phyloP scores from a whole-genome alignment of 2,888 invertebrate genomes.

The Latrodectus hesperus region DNA sequence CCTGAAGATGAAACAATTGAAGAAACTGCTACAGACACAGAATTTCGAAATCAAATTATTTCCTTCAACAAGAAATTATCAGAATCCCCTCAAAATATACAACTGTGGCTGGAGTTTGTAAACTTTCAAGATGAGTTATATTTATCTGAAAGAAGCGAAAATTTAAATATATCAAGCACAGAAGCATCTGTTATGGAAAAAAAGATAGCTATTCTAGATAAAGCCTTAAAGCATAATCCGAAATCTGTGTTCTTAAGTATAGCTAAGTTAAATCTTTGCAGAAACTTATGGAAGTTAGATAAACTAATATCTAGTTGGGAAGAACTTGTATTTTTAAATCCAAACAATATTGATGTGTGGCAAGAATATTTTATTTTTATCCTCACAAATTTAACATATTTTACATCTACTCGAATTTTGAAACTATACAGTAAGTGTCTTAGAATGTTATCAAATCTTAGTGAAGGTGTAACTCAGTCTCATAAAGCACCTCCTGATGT shows the following conservation, averaged over 20 bases:
- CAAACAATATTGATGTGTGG: slow-evolving; percentile 75
- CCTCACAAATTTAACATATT: slow-evolving; percentile 74
- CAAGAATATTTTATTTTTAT: slow-evolving; percentile 74
- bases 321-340: slow-evolving; percentile 75
- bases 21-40: neutral
- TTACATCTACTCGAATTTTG: slow-evolving; percentile 73
- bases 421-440: slow-evolving; percentile 75
- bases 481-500: slow-evolving; percentile 73
- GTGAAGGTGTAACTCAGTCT: slow-evolving; percentile 74
- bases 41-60: slow-evolving; percentile 31
- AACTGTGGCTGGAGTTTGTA: slow-evolving; percentile 76
- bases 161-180: neutral
- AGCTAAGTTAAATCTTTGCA: slow-evolving; percentile 73
- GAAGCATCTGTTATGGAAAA: slow-evolving; percentile 74
- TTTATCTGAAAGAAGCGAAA: neutral
- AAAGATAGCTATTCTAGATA: slow-evolving; percentile 75
- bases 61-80: slow-evolving; percentile 74
- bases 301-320: slow-evolving; percentile 75
- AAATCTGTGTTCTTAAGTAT: slow-evolving; percentile 74
- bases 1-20: neutral
- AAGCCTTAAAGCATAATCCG: slow-evolving; percentile 75
- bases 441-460: slow-evolving; percentile 73
- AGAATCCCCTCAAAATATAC: slow-evolving; percentile 74
- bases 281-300: slow-evolving; percentile 73
- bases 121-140: slow-evolving; percentile 75